Evolutionary conservation across 2,888 invertebrate genomes (phyloP), one percentile per base, ranked within the genome.

Genomic region (Psococerastis gibbosa): DNA sequence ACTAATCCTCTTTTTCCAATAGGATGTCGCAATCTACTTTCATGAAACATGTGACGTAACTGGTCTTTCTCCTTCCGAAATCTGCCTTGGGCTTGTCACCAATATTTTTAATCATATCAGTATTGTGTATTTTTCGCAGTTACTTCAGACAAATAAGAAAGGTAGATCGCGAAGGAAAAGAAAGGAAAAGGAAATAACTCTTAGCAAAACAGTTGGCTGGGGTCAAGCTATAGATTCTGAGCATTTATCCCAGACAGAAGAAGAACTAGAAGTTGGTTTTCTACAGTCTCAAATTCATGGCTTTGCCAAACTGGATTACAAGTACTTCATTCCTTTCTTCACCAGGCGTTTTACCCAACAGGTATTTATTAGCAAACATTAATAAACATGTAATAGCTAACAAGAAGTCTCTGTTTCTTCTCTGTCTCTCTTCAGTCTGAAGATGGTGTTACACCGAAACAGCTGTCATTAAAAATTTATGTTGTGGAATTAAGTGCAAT

Each of bases 171-270:
- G 67, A 45, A 67, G 73, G 31, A 72, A 75, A 50, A 74, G 76
- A 52, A 69, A 67, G 51, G 71, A 69, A 32, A 79, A 84, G 57
- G 87, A 87, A 62, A 79, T 95, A 38, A 87, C 92, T 44, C 68
- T 98, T 47, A 94, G 94, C 54, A 98, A 98, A 68, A 98, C 97
- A 0, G 82, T 88, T 56, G 95, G 97, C 72, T 92, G 94, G 92
- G 91, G 91, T 2, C 84, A 87, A 65, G 78, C 91, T 9, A 80
- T 92, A 50, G 91, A 92, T 62, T 88, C 89, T 0, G 91, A 91
- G 60, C 88, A 89, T 63, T 64, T 91, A 42, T 89, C 89, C 0
- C 91, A 91, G 63, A 89, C 94, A 59, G 92, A 92, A 54, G 91
- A 91, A 53, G 85, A 85, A 60, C 75, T 85, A 61, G 92, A 92